A percentile compares a stretch with the other conserved stretches of the same genome.
Evolutionary conservation across 2,797 vertebrate species (phyloP).

Genomic region (Eulemur rubriventer): DNA sequence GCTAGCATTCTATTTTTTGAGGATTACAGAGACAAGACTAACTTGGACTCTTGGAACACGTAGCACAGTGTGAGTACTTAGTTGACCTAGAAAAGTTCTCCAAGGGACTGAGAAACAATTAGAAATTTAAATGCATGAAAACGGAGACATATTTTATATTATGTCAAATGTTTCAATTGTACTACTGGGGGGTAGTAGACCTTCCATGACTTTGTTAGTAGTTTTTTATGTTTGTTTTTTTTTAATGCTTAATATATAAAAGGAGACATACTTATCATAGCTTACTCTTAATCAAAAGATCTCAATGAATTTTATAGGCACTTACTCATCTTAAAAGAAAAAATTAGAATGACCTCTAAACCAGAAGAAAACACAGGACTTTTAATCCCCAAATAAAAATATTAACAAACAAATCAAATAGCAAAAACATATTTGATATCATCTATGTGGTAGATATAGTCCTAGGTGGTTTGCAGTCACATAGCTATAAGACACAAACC

Average conservation of each 20-base stretch:
- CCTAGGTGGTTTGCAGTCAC: neutral
- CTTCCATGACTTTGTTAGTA: constrained; percentile 66
- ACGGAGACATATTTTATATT: constrained; percentile 65
- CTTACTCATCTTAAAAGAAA: neutral
- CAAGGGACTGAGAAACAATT: constrained; percentile 61
- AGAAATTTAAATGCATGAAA: constrained; percentile 72
- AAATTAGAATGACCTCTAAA: neutral
- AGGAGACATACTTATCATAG: neutral
- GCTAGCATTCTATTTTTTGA: neutral
- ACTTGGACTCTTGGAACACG: constrained; percentile 26
- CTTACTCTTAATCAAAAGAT: neutral
- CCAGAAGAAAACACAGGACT: neutral
- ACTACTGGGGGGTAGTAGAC: constrained; percentile 56
- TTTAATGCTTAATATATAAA: constrained; percentile 10
- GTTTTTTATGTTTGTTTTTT: neutral
- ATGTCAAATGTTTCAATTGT: constrained; percentile 66
- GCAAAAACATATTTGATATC: neutral
- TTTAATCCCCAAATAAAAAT: neutral
- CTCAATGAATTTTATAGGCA: neutral
- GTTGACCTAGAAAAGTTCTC: constrained; percentile 72
- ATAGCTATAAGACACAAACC: neutral
- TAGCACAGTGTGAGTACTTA: constrained; percentile 50
- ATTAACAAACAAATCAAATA: neutral
- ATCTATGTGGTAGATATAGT: neutral
- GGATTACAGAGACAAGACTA: neutral